Conservation (phyloP, 2,797 vertebrate genomes). For the Micrastur ruficollis region DNA sequence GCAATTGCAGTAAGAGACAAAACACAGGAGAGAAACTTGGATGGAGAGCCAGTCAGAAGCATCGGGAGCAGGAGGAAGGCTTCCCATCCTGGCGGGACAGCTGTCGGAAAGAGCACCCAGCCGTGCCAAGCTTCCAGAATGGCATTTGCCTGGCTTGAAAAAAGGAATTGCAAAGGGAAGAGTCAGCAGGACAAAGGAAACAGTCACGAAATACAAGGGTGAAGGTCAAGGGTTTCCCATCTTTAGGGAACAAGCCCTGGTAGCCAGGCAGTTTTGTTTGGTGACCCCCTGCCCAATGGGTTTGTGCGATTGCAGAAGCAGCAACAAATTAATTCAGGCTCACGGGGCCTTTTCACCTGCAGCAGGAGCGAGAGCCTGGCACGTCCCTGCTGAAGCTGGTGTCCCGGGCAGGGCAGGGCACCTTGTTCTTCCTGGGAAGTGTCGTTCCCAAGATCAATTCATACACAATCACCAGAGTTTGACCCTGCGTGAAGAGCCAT, state of each 20-base stretch:
- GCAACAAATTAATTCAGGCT: not conserved
- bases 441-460: not conserved
- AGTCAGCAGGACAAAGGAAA: not conserved
- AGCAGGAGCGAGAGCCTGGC: rapidly evolving
- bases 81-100: rapidly evolving
- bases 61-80: rapidly evolving
- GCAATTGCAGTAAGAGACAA: not conserved
- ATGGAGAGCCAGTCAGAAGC: not conserved
- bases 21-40: not conserved
- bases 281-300: not conserved
- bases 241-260: not conserved
- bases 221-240: not conserved
- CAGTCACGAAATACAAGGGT: rapidly evolving
- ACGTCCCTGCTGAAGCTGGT: rapidly evolving
- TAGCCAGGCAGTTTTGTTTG: rapidly evolving
- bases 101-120: not conserved
- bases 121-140: not conserved
- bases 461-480: not conserved
- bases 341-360: not conserved
- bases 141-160: not conserved
- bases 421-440: not conserved
- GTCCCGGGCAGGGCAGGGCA: not conserved
- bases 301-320: not conserved
- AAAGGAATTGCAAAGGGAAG: not conserved
- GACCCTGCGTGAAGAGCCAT: not conserved